Conservation (phyloP, 2,113 vertebrate species). For the Albula goreensis region DNA sequence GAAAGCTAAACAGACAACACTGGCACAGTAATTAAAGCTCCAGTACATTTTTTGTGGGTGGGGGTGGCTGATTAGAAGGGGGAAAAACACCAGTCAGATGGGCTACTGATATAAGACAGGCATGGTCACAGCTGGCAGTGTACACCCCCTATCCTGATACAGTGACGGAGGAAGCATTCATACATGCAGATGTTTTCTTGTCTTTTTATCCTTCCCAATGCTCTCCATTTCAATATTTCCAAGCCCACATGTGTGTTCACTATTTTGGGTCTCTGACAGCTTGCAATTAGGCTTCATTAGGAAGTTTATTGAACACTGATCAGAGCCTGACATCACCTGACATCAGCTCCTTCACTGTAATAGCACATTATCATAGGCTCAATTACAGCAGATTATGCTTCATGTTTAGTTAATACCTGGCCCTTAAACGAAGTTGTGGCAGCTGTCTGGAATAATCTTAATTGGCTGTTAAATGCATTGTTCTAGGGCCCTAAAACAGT, state of each 20-base stretch:
- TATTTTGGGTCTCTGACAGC: not conserved
- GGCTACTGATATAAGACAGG: not conserved
- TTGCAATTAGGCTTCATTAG: not conserved
- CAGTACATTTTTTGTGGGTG: not conserved
- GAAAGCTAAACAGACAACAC: constrained; percentile 15
- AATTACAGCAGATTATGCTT: not conserved
- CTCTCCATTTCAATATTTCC: not conserved
- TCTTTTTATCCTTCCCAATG: not conserved
- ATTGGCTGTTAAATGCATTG: not conserved
- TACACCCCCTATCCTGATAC: not conserved
- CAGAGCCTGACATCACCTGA: not conserved
- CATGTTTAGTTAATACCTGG: not conserved
- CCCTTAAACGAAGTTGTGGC: not conserved
- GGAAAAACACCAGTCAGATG: not conserved
- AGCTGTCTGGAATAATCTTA: not conserved
- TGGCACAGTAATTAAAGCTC: constrained; percentile 24
- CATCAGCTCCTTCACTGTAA: not conserved
- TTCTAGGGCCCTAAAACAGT: not conserved
- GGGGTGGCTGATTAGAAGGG: not conserved
- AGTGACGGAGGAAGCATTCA: not conserved
- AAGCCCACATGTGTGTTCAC: not conserved
- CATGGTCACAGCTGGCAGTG: not conserved
- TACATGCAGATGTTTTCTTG: not conserved
- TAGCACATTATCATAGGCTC: not conserved
- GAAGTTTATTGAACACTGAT: not conserved